Evolutionary conservation across 2,888 invertebrate species (phyloP), one percentile per base, ranked within the genome.

Genomic region (Saturnia japonica): DNA sequence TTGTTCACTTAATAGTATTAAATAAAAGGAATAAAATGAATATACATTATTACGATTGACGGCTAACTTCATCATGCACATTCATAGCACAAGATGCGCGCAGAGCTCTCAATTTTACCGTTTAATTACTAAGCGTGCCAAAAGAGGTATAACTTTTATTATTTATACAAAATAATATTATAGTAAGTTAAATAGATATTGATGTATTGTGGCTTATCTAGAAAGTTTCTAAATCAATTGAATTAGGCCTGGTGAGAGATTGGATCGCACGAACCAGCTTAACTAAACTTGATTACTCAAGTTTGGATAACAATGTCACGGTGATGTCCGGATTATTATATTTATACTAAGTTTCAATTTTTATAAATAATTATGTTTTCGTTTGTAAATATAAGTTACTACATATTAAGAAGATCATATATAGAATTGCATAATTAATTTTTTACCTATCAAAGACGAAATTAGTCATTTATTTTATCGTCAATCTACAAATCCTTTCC

Each of bases 201-300:
- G 11, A 60, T 60, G 16, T 60, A 1, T 12, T 6, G 22, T 1
- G 72, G 51, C 74, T 22, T 68, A 72, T 75, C 77, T 68, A 76
- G 76, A 40, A 64, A 34, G 67, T 19, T 8, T 47, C 69, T 72
- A 71, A 73, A 40, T 73, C 67, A 0, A 71, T 75, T 68, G 68
- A 71, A 77, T 78, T 83, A 82, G 84, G 80, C 80, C 81, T 79
- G 80, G 79, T 78, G 77, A 77, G 83, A 89, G 88, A 91, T 91
- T 90, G 89, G 89, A 90, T 89, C 85, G 85, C 81, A 81, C 86
- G 83, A 83, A 82, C 82, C 82, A 81, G 88, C 85, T 85, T 88
- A 88, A 87, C 91, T 88, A 88, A 91, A 91, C 90, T 90, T 88
- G 86, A 88, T 91, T 90, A 91, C 88, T 83, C 82, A 84, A 83